phyloP scores from a whole-genome alignment of 2,888 invertebrate genomes.

The Blomia tropicalis region DNA sequence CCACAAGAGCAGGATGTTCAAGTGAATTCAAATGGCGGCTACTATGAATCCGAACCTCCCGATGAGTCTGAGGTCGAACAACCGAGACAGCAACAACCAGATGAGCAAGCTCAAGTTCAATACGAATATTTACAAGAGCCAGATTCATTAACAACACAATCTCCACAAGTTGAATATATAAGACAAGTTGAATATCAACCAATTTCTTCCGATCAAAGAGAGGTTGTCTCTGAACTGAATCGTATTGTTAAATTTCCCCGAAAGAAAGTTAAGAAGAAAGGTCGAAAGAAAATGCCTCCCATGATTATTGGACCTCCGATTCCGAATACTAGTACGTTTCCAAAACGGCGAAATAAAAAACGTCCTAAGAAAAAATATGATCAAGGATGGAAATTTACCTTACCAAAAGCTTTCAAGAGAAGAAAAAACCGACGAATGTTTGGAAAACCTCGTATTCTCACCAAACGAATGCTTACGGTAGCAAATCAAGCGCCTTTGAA shows the following conservation, averaged over 20 bases:
- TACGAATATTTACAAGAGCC: neutral
- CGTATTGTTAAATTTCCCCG: no score
- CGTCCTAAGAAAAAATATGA: neutral
- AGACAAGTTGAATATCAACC: neutral
- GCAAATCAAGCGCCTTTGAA: no score
- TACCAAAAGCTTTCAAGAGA: neutral
- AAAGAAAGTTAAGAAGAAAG: neutral
- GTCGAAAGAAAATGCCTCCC: neutral
- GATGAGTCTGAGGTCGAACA: neutral
- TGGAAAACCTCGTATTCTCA: neutral
- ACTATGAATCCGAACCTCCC: slow-evolving; percentile 6
- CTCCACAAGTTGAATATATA: no score
- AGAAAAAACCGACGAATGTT: neutral
- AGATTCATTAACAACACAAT: no score
- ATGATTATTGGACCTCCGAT: slow-evolving; percentile 6
- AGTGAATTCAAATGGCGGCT: neutral
- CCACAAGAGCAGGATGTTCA: neutral
- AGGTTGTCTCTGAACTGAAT: no score
- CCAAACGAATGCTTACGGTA: neutral
- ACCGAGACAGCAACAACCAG: neutral
- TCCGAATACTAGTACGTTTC: no score
- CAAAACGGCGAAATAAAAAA: no score
- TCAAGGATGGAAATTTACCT: neutral
- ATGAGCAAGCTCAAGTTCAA: neutral
- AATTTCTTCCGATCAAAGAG: neutral